phyloP scores from a whole-genome alignment of 1,140 invertebrate genomes.

The Limonius californicus region DNA sequence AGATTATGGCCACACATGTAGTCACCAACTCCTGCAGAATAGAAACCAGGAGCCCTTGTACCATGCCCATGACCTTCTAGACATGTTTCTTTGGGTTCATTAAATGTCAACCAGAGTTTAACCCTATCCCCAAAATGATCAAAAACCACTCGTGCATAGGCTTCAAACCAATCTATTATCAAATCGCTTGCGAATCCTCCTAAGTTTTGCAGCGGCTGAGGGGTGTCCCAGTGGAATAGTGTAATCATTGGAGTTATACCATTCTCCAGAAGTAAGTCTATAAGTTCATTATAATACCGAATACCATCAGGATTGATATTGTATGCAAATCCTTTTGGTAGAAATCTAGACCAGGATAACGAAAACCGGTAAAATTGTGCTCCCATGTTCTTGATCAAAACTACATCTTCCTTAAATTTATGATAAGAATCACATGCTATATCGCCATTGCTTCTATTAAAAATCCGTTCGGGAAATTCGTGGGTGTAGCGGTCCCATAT shows the following conservation, averaged over 20 bases:
- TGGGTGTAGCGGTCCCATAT: conserved; percentile 46
- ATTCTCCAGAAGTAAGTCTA: conserved; percentile 51
- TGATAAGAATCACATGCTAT: conserved; percentile 52
- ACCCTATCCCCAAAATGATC: conserved; percentile 45
- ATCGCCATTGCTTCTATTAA: conserved; percentile 50
- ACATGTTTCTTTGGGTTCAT: conserved; percentile 39
- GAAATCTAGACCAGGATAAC: conserved; percentile 57
- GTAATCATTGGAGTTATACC: conserved; percentile 59
- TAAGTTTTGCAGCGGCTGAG: conserved; percentile 36
- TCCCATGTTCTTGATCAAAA: conserved; percentile 47
- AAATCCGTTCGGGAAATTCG: conserved; percentile 33
- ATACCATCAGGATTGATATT: conserved; percentile 57
- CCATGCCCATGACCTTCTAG: conserved; percentile 24
- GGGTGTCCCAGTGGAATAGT: conserved; percentile 31
- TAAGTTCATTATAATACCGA: conserved; percentile 60
- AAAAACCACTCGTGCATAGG: conserved; percentile 34
- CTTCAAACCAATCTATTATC: conserved; percentile 36
- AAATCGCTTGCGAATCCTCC: conserved; percentile 40
- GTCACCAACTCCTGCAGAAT: conserved; percentile 49
- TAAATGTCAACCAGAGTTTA: conserved; percentile 43
- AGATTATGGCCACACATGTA: conserved; percentile 53
- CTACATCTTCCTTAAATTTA: conserved; percentile 51
- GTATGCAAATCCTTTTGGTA: conserved; percentile 52
- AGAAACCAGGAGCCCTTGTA: conserved; percentile 35
- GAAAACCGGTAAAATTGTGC: conserved; percentile 59